Conservation (phyloP, 2,113 vertebrate species). For the Neotoma lepida region DNA sequence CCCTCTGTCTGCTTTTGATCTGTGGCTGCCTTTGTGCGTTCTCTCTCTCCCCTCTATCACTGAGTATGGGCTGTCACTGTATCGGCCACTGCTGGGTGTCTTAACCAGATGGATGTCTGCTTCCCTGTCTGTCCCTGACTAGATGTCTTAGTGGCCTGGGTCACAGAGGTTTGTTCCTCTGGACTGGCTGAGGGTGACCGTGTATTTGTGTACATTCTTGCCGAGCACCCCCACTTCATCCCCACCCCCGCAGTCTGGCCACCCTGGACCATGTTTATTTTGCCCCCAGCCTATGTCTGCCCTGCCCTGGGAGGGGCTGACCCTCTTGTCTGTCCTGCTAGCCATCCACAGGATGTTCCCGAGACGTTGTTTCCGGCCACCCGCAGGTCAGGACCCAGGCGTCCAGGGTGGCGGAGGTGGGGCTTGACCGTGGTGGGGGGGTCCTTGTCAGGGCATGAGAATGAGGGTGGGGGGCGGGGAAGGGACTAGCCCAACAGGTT, state of each 20-base stretch:
- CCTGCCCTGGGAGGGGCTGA: conserved; percentile 73
- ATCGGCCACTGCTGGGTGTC: background rate
- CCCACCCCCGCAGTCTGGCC: conserved; percentile 67
- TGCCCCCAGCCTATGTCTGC: conserved; percentile 74
- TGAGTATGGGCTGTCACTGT: background rate
- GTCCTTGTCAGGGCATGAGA: conserved; percentile 71
- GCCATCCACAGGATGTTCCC: conserved; percentile 81
- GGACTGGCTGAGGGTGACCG: conserved; percentile 62
- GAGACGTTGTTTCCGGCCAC: conserved; percentile 76
- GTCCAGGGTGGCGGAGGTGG: conserved; percentile 69
- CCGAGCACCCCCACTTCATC: conserved; percentile 12
- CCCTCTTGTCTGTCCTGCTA: conserved; percentile 75
- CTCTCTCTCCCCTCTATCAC: background rate
- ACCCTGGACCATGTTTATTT: conserved; percentile 71
- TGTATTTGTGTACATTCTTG: conserved; percentile 49
- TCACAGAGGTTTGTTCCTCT: conserved; percentile 53
- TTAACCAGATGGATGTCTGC: conserved; percentile 45
- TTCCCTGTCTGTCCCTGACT: background rate
- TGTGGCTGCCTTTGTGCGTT: background rate
- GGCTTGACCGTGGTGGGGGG: conserved; percentile 25
- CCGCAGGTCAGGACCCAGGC: conserved; percentile 75
- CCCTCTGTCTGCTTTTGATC: background rate
- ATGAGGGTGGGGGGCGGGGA: conserved; percentile 76
- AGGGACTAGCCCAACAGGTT: conserved; percentile 78
- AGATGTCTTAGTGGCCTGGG: conserved; percentile 43